Conservation (phyloP, 2,113 vertebrate genomes). For the Callopanchax toddi region DNA sequence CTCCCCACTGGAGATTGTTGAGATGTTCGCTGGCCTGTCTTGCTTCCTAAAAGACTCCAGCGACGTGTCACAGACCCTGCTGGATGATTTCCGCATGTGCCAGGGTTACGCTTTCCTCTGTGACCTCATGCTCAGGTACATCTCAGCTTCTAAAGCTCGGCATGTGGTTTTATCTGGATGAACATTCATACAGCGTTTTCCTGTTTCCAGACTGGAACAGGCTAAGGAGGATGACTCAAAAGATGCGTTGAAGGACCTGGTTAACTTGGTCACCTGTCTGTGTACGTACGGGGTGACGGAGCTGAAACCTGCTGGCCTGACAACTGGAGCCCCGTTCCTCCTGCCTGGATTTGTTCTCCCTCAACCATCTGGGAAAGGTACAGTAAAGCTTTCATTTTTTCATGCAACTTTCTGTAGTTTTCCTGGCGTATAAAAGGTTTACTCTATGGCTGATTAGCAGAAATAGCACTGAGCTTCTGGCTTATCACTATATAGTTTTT, state of each 20-base stretch:
- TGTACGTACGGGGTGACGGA: constrained; percentile 93
- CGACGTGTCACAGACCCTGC: constrained; percentile 92
- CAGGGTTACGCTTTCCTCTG: constrained; percentile 97
- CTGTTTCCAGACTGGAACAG: constrained; percentile 89
- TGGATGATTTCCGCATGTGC: constrained; percentile 98
- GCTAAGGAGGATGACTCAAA: constrained; percentile 95
- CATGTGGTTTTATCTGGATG: neutral
- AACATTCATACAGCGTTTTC: neutral
- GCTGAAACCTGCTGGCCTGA: constrained; percentile 92
- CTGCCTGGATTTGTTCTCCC: constrained; percentile 95
- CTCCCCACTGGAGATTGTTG: constrained; percentile 95
- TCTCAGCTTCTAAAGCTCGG: neutral
- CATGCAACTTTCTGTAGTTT: too few relatives aligned
- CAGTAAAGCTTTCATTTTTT: too few relatives aligned
- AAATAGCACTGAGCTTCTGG: too few relatives aligned
- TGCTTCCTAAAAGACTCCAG: constrained; percentile 99
- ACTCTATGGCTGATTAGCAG: too few relatives aligned
- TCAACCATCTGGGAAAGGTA: constrained; percentile 92
- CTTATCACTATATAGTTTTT: too few relatives aligned
- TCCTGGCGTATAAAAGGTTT: too few relatives aligned
- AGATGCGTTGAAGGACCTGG: constrained; percentile 95
- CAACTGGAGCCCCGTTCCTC: constrained; percentile 94
- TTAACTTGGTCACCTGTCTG: constrained; percentile 95
- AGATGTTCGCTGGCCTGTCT: constrained; percentile 97
- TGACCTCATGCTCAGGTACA: constrained; percentile 95